These are phyloP conservation scores for Onchidella celtica DNA, from an alignment of 2,888 invertebrate genomes.

Conservation along the genomic window DNA sequence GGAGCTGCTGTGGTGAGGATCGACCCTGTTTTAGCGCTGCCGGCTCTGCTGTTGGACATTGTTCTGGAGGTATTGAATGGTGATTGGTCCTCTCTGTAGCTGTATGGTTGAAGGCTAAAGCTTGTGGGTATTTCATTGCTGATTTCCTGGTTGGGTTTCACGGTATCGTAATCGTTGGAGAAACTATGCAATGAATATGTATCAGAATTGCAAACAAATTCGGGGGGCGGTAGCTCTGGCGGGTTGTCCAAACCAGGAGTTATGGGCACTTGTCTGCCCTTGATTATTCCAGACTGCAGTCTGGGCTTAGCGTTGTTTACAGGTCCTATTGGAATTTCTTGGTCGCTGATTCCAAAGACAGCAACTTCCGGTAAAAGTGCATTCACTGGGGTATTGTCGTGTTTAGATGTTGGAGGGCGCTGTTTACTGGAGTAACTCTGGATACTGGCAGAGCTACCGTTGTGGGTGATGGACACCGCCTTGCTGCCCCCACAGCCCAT, in stretches of 20 bases:
- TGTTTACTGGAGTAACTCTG: background rate
- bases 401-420: background rate
- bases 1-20: background rate
- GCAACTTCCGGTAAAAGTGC: no score
- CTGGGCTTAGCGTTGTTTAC: conserved; percentile 28
- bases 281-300: background rate
- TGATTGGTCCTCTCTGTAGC: background rate
- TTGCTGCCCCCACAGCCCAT: conserved; percentile 24
- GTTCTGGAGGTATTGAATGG: background rate
- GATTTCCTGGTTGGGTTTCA: background rate
- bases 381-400: background rate
- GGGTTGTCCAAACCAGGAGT: background rate
- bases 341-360: background rate
- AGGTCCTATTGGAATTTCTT: background rate
- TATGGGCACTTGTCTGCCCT: background rate
- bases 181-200: background rate
- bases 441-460: background rate
- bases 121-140: background rate
- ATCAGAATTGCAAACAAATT: background rate
- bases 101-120: background rate
- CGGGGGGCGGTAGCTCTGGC: background rate
- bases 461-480: background rate
- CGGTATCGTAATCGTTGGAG: background rate
- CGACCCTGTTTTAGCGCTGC: conserved; percentile 22
- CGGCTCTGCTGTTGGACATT: background rate